Percentiles rank a stretch among this genome's conserved stretches.
phyloP scores from a whole-genome alignment of 1,140 invertebrate genomes.

The Asbolus verrucosus region DNA sequence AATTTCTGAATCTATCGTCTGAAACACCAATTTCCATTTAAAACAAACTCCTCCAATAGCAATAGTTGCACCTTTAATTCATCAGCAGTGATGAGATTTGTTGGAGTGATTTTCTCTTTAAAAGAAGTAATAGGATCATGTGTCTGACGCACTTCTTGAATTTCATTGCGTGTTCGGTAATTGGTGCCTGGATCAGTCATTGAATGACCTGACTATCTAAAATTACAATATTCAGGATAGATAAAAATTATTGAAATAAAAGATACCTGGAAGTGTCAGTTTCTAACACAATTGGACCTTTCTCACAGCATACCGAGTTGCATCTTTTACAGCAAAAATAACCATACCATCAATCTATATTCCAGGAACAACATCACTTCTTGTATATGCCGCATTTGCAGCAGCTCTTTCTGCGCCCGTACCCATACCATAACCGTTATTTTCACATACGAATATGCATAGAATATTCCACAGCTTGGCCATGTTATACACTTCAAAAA shows the following conservation, averaged over 20 bases:
- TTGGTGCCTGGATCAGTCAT: constrained; percentile 87
- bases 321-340: constrained; percentile 91
- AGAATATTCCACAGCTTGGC: constrained; percentile 93
- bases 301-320: constrained; percentile 87
- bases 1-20: constrained; percentile 84
- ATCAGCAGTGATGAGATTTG: constrained; percentile 76
- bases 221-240: background rate
- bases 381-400: constrained; percentile 88
- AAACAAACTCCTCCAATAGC: background rate
- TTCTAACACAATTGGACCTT: constrained; percentile 86
- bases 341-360: constrained; percentile 97
- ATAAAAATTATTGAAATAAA: too few species aligned
- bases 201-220: constrained; percentile 78
- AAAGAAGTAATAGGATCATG: constrained; percentile 91
- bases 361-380: constrained; percentile 96
- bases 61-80: constrained; percentile 77
- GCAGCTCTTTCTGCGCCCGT: constrained; percentile 89
- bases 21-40: too few species aligned
- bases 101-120: constrained; percentile 80
- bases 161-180: constrained; percentile 87
- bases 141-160: constrained; percentile 89
- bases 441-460: constrained; percentile 95
- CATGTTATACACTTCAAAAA: constrained; percentile 86
- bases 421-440: constrained; percentile 98
- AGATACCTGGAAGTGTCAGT: constrained; percentile 78